A percentile compares a stretch with the other conserved stretches of the same genome.
These are phyloP conservation scores for Lytechinus variegatus DNA, from an alignment of 35 echinoderm and acorn worm genomes.

Conservation along the genomic window DNA sequence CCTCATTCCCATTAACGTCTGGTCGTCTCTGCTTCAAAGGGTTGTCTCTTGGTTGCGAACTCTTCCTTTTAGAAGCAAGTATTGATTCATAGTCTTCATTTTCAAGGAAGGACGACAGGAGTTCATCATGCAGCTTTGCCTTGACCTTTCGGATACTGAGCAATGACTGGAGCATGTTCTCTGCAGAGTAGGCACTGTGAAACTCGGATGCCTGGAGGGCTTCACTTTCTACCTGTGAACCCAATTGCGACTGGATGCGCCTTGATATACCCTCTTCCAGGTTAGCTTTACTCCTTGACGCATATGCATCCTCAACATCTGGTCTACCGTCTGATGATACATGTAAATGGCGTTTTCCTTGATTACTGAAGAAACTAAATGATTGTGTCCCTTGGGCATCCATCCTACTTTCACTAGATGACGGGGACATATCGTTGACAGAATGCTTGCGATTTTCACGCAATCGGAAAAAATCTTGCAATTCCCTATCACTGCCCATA, in stretches of 20 bases:
- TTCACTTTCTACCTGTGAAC: conserved; percentile 23
- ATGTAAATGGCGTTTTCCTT: neutral
- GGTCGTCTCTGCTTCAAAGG: neutral
- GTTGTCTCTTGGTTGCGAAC: neutral
- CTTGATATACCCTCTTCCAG: neutral
- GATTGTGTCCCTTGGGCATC: neutral
- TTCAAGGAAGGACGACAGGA: conserved; percentile 56
- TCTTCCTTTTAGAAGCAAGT: neutral
- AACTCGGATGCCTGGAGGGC: conserved; percentile 55
- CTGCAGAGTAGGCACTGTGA: conserved; percentile 65
- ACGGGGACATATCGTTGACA: neutral
- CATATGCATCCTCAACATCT: neutral
- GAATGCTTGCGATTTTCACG: neutral
- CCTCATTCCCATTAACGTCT: neutral
- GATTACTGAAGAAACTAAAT: neutral
- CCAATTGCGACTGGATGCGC: neutral
- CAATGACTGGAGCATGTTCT: conserved; percentile 78
- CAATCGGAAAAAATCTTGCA: conserved; percentile 30
- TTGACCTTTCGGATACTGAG: conserved; percentile 58
- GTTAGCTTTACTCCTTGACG: neutral
- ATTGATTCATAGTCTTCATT: neutral
- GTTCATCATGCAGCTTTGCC: conserved; percentile 65
- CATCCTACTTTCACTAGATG: neutral
- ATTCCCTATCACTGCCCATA: conserved; percentile 26
- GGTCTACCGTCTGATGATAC: neutral